Evolutionary conservation across 2,797 vertebrate genomes (phyloP), one percentile per base, ranked within the genome.

Genomic region (Pseudopleuronectes americanus): DNA sequence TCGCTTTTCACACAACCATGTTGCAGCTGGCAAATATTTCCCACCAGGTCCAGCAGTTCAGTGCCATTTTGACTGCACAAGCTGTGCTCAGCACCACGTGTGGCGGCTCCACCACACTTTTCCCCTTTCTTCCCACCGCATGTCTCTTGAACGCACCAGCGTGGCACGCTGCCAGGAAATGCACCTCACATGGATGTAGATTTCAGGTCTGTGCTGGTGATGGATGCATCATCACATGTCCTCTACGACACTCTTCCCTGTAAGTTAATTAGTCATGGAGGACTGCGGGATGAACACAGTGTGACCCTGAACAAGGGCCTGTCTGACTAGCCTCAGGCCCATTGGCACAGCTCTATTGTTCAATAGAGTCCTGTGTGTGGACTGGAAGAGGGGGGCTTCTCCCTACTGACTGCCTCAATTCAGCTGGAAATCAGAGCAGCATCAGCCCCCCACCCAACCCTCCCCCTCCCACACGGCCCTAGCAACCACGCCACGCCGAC

Each of bases 401-500:
- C 92, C 90, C 91, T 81, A 76, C 90, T 92, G 87, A 92, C 92
- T 93, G 87, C 86, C 90, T 92, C 89, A 90, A 92, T 92, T 92
- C 91, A 90, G 88, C 88, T 91, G 87, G 89, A 94, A 94, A 94
- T 93, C 91, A 93, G 92, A 92, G 91, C 92, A 91, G 84, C 87
- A 89, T 89, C 87, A 81, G 73, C 36, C 36, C 36, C 36, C 86
- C 84, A 74, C 6, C 17, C 87, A 80, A 75, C 87, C 49, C 84
- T 84, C 86, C 77, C 86, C 84, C 85, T 84, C 90, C 85, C 83
- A 84, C 84, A 84, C 63, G 71, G 87, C 90, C 90, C 84, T 94
- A 92, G 92, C 92, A 94, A 95, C 93, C 87, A 92, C 87, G 92
- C 93, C 93, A 95, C 92, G 91, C 92, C 89, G 82, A 90, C 93